Percentiles rank a stretch among this genome's conserved stretches.
Evolutionary conservation across 2,888 invertebrate genomes (phyloP).

Genomic region (Pachliopta kotzebuea): DNA sequence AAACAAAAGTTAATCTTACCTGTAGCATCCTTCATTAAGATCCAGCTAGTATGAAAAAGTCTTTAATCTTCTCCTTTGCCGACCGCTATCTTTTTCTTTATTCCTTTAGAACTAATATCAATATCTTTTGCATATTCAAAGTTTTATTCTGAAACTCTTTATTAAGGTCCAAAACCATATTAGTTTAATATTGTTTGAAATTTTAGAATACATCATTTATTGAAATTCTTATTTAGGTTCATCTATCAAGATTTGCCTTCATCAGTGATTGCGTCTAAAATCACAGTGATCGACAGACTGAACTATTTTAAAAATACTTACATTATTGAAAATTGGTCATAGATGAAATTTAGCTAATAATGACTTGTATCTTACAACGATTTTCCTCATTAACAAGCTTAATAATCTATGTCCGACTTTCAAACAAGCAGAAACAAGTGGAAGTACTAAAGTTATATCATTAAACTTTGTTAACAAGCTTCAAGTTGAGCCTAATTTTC

Average conservation of each 20-base stretch:
- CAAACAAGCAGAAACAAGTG: constrained; percentile 14
- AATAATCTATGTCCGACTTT: constrained; percentile 17
- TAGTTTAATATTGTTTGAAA: too few species aligned
- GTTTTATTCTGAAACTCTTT: neutral
- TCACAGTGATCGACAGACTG: too few species aligned
- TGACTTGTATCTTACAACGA: constrained; percentile 9
- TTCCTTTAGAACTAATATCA: neutral
- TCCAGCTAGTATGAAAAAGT: neutral
- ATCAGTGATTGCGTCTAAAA: too few species aligned
- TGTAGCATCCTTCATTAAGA: neutral
- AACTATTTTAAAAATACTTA: neutral
- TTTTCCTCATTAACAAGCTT: constrained; percentile 18
- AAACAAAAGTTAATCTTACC: neutral
- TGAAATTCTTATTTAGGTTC: too few species aligned
- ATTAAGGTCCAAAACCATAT: too few species aligned
- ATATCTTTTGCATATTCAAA: neutral
- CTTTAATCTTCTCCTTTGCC: neutral
- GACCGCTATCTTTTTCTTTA: neutral
- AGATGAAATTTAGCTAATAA: constrained; percentile 4
- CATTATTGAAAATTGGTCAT: neutral
- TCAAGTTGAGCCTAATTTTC: constrained; percentile 19
- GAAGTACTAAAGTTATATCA: constrained; percentile 22
- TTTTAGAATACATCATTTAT: too few species aligned
- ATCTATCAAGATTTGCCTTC: too few species aligned
- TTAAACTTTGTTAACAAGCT: constrained; percentile 22